Evolutionary conservation across 2,113 vertebrate genomes (phyloP), one percentile per base, ranked within the genome.

Genomic region (Carassius gibelio): DNA sequence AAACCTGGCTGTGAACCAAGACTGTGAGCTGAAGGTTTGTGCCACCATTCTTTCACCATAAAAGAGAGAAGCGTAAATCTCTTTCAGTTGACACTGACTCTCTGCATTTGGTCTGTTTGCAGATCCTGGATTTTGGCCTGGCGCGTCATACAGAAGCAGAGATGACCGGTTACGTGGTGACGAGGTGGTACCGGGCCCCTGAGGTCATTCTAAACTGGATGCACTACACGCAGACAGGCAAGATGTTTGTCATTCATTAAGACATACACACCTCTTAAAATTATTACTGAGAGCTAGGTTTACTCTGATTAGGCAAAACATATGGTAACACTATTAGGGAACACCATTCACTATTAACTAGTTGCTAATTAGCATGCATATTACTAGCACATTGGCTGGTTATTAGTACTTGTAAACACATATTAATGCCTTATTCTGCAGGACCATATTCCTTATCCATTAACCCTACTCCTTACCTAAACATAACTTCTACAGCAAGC

Each of bases 201-300:
- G 98, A 99, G 92, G 97, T 99, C 91, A 99, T 99, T 90, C 96
- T 99, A 86, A 99, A 95, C 94, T 99, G 98, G 98, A 99, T 98
- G 98, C 97, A 96, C 90, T 99, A 99, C 94, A 98, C 97, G 89
- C 97, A 99, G 93, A 99, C 97, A 26, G 98, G 98, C 96, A 95
- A 95, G 97, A 94, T 77, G 87, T 55, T 76, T 75, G n/a, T 26
- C 26, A 52, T 55, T 76, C 48, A 19, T 76, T 34, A 45, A 75
- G 42, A 50, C 45, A 6, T 48, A 90, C 89, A 57, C 30, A 3
- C 23, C 17, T 88, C 78, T 91, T 92, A 4, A 50, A 75, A 78
- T 9, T 57, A 11, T 5, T 36, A 15, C 36, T 14, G 64, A 80
- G 59, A 45, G n/a, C 38, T 26, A 62, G 14, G 2, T 13, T 79